Percentiles rank a stretch among this genome's conserved stretches.
Conservation (phyloP, 2,888 invertebrate genomes). For the Cosmopolites sordidus region DNA sequence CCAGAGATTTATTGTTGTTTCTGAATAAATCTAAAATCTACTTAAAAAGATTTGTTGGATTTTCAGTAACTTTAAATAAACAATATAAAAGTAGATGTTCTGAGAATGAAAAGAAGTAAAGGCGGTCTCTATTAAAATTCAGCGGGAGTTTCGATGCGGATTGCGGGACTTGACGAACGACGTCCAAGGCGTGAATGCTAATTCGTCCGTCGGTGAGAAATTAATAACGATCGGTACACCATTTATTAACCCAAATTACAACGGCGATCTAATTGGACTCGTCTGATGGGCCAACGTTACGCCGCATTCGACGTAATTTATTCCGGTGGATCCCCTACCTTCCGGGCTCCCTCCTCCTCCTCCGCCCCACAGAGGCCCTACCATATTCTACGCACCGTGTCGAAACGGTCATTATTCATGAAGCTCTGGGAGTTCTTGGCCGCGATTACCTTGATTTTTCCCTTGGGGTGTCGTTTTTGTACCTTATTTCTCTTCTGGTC, state of each 20-base stretch:
- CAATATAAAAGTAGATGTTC: too few relatives aligned
- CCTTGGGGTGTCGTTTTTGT: neutral
- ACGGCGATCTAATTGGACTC: slow-evolving; percentile 42
- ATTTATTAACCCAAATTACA: slow-evolving; percentile 46
- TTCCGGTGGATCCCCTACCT: slow-evolving; percentile 15
- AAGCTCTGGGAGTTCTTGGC: neutral
- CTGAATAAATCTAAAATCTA: too few relatives aligned
- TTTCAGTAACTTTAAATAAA: too few relatives aligned
- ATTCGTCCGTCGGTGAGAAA: slow-evolving; percentile 36
- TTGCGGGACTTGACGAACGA: slow-evolving; percentile 1
- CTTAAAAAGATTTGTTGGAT: too few relatives aligned
- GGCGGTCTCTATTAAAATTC: slow-evolving; percentile 15
- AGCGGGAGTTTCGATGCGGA: slow-evolving; percentile 8
- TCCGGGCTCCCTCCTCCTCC: neutral
- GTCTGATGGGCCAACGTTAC: slow-evolving; percentile 36
- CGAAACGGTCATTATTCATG: slow-evolving; percentile 28
- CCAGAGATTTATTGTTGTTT: too few relatives aligned
- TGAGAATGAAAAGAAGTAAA: too few relatives aligned
- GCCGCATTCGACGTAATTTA: slow-evolving; percentile 41
- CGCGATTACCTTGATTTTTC: neutral
- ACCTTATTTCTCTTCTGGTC: too few relatives aligned
- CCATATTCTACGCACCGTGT: slow-evolving; percentile 31
- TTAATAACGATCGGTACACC: slow-evolving; percentile 48
- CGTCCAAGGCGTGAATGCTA: slow-evolving; percentile 17
- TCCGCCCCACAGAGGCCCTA: too few relatives aligned